phyloP scores from a whole-genome alignment of 2,888 invertebrate genomes.

The Dinocampus coccinellae region DNA sequence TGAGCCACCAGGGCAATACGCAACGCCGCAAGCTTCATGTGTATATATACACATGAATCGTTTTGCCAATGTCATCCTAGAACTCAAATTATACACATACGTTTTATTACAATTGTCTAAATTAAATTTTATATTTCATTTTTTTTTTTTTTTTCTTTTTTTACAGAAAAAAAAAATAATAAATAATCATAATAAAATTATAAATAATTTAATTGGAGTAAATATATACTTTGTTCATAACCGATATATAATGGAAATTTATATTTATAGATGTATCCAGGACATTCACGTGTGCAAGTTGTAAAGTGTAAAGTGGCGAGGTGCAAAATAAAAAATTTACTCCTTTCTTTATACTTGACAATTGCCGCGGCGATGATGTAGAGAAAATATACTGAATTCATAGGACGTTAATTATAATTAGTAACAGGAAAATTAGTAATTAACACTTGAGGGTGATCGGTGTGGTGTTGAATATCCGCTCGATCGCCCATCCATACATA shows the following conservation, averaged over 20 bases:
- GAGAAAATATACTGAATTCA: constrained; percentile 43
- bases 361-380: constrained; percentile 24
- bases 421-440: constrained; percentile 67
- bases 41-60: constrained; percentile 12
- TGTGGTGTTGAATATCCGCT: constrained; percentile 38
- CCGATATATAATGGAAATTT: no score
- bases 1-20: constrained; percentile 58
- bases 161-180: no score
- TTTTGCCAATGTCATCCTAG: constrained; percentile 8
- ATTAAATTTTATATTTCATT: no score
- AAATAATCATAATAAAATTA: no score
- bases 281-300: background rate
- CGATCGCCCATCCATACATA: constrained; percentile 44
- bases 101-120: no score
- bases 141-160: no score
- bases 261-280: background rate
- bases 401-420: constrained; percentile 69
- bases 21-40: constrained; percentile 15
- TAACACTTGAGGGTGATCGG: constrained; percentile 61
- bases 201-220: no score
- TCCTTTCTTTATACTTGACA: constrained; percentile 18
- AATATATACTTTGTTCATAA: no score
- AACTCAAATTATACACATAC: background rate
- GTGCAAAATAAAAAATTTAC: constrained; percentile 25
- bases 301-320: background rate